phyloP scores from a whole-genome alignment of 2,888 invertebrate species.

The Toxonevra muliebris region DNA sequence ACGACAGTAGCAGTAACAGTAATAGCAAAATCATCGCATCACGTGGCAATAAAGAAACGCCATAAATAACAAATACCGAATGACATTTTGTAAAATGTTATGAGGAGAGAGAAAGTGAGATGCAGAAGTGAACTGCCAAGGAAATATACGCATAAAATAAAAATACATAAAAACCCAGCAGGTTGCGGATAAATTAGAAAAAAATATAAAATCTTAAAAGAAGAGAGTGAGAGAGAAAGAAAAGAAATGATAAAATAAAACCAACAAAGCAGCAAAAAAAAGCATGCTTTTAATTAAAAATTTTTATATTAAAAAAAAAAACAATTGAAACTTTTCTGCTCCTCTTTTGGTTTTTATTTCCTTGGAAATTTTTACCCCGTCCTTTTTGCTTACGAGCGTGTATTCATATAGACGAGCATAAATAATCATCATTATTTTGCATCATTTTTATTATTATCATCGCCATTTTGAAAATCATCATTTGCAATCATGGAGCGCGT shows the following conservation, averaged over 20 bases:
- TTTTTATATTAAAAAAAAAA: background rate
- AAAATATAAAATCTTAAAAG: background rate
- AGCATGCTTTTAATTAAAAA: constrained; percentile 55
- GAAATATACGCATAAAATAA: constrained; percentile 1
- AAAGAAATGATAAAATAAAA: constrained; percentile 36
- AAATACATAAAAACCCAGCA: constrained; percentile 24
- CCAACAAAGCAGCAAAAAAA: constrained; percentile 53
- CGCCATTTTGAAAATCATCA: constrained; percentile 58
- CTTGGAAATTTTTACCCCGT: background rate
- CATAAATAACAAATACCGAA: constrained; percentile 31
- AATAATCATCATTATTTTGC: too few relatives aligned
- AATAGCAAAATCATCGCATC: constrained; percentile 33
- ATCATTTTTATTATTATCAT: constrained; percentile 46
- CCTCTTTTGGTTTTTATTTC: background rate
- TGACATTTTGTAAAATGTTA: constrained; percentile 19
- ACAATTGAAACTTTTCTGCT: background rate
- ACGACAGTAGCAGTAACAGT: constrained; percentile 15
- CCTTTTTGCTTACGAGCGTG: too few relatives aligned
- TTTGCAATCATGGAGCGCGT: constrained; percentile 4
- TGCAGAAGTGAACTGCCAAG: background rate
- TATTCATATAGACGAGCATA: too few relatives aligned
- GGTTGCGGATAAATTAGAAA: constrained; percentile 25
- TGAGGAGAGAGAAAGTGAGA: constrained; percentile 7
- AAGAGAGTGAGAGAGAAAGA: background rate
- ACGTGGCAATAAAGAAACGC: constrained; percentile 39